A percentile compares a stretch with the other conserved stretches of the same genome.
Evolutionary conservation across 2,797 vertebrate species (phyloP).

Genomic region (Prionace glauca): DNA sequence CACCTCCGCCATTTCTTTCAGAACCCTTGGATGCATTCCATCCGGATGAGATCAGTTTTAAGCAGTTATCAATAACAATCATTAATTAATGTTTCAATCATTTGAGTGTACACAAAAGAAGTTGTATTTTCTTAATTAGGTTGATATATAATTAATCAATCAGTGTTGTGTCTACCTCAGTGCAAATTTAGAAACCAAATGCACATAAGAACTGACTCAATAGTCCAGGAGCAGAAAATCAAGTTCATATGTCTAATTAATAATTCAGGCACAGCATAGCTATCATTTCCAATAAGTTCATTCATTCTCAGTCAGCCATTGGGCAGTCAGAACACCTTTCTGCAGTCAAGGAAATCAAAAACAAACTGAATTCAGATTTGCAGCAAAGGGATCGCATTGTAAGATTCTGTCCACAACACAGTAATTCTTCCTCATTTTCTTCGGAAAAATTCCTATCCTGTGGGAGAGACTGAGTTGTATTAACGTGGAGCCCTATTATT

Average conservation of each 20-base stretch:
- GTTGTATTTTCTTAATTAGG: background rate
- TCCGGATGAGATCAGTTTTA: background rate
- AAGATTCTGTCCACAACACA: background rate
- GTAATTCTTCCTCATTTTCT: constrained; percentile 9
- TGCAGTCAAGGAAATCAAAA: background rate
- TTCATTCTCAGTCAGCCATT: background rate
- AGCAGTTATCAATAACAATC: background rate
- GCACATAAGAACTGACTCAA: background rate
- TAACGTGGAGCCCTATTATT: constrained; percentile 22
- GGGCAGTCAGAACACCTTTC: background rate
- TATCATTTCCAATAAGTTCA: background rate
- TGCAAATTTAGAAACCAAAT: background rate
- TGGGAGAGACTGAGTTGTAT: constrained; percentile 26
- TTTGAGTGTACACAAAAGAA: background rate
- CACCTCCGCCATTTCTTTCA: no score
- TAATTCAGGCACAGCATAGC: background rate
- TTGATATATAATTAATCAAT: no score
- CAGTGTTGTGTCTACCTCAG: background rate
- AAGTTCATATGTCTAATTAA: background rate
- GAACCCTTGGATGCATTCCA: no score
- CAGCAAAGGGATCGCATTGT: background rate
- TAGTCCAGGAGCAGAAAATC: background rate
- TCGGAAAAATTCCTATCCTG: background rate
- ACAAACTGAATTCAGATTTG: constrained; percentile 6
- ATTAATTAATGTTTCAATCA: background rate